Percentiles rank a stretch among this genome's conserved stretches.
Evolutionary conservation across 53 echinoderm and acorn worm genomes (phyloP).

Genomic region (Arbacia lixula): DNA sequence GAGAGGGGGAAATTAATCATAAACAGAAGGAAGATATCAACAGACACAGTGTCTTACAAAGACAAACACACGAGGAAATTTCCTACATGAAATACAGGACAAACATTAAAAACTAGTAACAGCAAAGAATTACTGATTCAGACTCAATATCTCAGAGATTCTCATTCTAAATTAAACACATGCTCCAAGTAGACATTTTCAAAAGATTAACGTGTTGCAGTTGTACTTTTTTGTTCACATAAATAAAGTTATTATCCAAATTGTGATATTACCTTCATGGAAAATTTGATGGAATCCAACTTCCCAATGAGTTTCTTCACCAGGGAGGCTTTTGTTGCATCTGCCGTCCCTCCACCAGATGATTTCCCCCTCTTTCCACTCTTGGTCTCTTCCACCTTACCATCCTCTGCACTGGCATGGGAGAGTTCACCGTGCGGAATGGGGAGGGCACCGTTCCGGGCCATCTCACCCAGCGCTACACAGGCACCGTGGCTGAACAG

Average conservation of each 20-base stretch:
- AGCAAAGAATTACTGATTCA: no score
- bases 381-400: conserved; percentile 61
- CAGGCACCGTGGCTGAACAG: conserved; percentile 78
- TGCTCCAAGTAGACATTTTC: no score
- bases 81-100: no score
- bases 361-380: conserved; percentile 68
- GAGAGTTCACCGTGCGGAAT: conserved; percentile 69
- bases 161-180: no score
- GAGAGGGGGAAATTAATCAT: no score
- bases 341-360: conserved; percentile 34
- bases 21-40: no score
- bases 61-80: no score
- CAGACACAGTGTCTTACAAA: no score
- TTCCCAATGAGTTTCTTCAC: conserved; percentile 83
- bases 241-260: no score
- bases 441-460: conserved; percentile 78
- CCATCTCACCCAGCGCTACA: conserved; percentile 87
- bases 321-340: conserved; percentile 62
- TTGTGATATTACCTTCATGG: conserved; percentile 78
- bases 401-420: conserved; percentile 51
- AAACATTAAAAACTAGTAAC: no score
- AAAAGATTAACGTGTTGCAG: background rate
- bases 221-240: background rate
- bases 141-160: no score
- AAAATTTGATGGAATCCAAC: conserved; percentile 75